Evolutionary conservation across 2,797 vertebrate genomes (phyloP).

Genomic region (Dallia pectoralis): DNA sequence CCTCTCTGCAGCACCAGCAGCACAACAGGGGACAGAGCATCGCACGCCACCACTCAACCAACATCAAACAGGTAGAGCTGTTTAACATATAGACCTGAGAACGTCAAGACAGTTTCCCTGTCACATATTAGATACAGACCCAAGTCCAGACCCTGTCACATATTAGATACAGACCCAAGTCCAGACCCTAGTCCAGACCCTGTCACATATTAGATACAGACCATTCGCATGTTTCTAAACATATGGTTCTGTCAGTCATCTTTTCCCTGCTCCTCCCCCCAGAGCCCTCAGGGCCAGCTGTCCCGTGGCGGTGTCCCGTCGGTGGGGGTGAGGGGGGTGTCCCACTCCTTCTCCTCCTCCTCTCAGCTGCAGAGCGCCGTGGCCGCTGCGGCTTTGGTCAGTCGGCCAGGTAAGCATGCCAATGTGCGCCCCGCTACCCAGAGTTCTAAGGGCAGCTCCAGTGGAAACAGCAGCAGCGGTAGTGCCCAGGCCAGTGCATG

Average conservation of each 20-base stretch:
- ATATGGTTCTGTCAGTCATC: neutral
- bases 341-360: constrained; percentile 89
- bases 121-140: neutral
- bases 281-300: constrained; percentile 84
- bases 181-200: neutral
- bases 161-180: neutral
- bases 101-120: neutral
- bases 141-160: neutral
- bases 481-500: constrained; percentile 80
- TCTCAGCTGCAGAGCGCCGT: constrained; percentile 90
- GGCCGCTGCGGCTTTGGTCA: constrained; percentile 83
- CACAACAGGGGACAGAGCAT: constrained; percentile 77
- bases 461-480: constrained; percentile 66
- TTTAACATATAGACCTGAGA: no score
- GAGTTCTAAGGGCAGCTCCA: constrained; percentile 80
- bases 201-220: neutral
- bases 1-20: constrained; percentile 68
- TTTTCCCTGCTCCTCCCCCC: neutral
- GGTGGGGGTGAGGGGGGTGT: constrained; percentile 75
- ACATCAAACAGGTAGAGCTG: constrained; percentile 83
- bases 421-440: constrained; percentile 72
- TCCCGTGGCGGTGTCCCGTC: constrained; percentile 78
- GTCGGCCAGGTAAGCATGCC: constrained; percentile 87
- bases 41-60: constrained; percentile 77
- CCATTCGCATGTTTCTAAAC: neutral